phyloP scores from a whole-genome alignment of 2,888 invertebrate genomes.

The Sinotaia quadrata region DNA sequence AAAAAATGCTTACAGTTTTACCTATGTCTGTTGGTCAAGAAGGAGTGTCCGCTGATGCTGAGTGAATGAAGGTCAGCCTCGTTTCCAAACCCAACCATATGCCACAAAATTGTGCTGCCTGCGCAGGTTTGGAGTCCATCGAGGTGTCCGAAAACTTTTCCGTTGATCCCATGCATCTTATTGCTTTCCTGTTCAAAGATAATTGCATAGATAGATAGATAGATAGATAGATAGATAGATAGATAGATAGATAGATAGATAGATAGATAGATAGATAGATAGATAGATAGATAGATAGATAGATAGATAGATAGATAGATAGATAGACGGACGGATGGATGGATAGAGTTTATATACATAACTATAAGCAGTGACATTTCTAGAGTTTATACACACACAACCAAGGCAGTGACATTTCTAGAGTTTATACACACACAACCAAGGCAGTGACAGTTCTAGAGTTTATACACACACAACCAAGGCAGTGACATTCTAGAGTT shows the following conservation, averaged over 20 bases:
- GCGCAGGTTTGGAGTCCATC: constrained; percentile 29
- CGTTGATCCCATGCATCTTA: constrained; percentile 50
- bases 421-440: no score
- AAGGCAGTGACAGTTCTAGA: no score
- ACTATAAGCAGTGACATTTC: no score
- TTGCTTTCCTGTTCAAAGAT: constrained; percentile 42
- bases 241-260: not conserved
- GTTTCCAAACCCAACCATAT: constrained; percentile 35
- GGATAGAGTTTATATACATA: no score
- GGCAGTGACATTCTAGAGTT: no score
- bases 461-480: no score
- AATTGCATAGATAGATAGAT: not conserved
- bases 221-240: not conserved
- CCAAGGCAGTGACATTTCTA: no score
- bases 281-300: not conserved
- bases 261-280: not conserved
- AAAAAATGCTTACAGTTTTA: constrained; percentile 7
- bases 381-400: no score
- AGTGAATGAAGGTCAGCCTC: constrained; percentile 38
- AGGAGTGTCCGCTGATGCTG: constrained; percentile 37
- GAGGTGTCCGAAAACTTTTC: constrained; percentile 46
- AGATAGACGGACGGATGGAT: constrained; percentile 15
- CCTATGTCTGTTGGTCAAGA: constrained; percentile 36
- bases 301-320: not conserved
- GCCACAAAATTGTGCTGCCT: constrained; percentile 33